Percentiles rank a stretch among this genome's conserved stretches.
phyloP scores from a whole-genome alignment of 1,140 invertebrate genomes.

The Tribolium madens region DNA sequence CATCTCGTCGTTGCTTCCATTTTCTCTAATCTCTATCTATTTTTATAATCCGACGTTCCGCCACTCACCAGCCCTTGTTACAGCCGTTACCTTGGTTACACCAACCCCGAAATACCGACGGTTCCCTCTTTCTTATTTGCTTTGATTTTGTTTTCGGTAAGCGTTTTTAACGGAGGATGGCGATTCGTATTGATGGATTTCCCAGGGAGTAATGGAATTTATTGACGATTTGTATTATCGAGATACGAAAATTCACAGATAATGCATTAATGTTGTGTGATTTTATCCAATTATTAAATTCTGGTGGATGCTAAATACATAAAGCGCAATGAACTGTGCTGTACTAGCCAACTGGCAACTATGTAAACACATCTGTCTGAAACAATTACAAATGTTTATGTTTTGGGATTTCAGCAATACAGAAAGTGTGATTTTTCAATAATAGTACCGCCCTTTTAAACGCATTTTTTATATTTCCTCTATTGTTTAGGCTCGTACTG shows the following conservation, averaged over 20 bases:
- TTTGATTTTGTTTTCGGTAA: slow-evolving; percentile 46
- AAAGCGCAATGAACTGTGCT: neutral
- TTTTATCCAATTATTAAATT: neutral
- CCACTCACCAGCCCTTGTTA: slow-evolving; percentile 53
- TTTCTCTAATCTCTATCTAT: slow-evolving; percentile 62
- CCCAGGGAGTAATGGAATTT: neutral
- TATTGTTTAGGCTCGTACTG: too few species aligned
- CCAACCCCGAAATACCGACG: slow-evolving; percentile 57
- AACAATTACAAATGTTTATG: neutral
- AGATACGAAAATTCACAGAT: neutral
- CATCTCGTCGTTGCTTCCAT: slow-evolving; percentile 52
- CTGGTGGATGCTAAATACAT: neutral
- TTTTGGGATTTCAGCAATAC: neutral
- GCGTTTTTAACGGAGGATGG: slow-evolving; percentile 14
- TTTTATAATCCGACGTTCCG: slow-evolving; percentile 61
- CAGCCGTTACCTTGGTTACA: slow-evolving; percentile 56
- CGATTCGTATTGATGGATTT: slow-evolving; percentile 12
- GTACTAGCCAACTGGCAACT: neutral
- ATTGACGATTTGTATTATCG: neutral
- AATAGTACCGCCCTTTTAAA: neutral
- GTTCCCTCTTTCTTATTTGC: slow-evolving; percentile 42
- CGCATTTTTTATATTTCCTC: neutral
- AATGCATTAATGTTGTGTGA: neutral
- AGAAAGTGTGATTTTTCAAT: neutral
- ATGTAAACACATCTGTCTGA: neutral